Evolutionary conservation across 2,113 vertebrate species (phyloP).

Genomic region (Pseudorasbora parva): DNA sequence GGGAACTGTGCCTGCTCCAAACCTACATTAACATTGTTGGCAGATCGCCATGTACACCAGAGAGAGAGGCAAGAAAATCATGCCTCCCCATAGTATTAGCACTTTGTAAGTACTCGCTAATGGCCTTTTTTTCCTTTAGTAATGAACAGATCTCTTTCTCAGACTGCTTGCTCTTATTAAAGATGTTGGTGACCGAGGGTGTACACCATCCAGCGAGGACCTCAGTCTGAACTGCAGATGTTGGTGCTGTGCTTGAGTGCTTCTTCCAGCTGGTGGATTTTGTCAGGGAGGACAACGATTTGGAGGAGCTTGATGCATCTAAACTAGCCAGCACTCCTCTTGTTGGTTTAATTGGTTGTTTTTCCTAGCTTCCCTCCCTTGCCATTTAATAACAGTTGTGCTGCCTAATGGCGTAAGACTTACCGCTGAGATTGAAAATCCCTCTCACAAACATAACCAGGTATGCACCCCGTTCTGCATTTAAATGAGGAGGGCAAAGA

Average conservation of each 20-base stretch:
- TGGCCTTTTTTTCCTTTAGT: conserved; percentile 14
- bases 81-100: conserved; percentile 1
- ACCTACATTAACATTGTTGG: conserved; percentile 35
- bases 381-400: conserved; percentile 30
- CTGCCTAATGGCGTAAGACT: conserved; percentile 14
- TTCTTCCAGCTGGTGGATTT: neutral
- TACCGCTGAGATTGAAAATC: conserved; percentile 11
- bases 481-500: neutral
- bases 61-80: conserved; percentile 1
- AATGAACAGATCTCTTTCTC: conserved; percentile 5
- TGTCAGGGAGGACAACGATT: neutral
- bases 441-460: neutral
- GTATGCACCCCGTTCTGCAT: neutral
- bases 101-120: conserved; percentile 42
- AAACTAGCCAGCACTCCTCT: conserved; percentile 4
- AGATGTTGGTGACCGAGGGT: neutral
- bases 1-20: conserved; percentile 19
- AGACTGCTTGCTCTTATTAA: conserved; percentile 33
- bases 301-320: neutral
- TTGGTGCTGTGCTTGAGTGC: neutral
- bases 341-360: conserved; percentile 13
- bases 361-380: neutral
- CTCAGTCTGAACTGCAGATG: conserved; percentile 35
- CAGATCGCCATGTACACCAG: conserved; percentile 30
- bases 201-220: neutral